Evolutionary conservation across 2,888 invertebrate genomes (phyloP).

Genomic region (Melanargia galathea): DNA sequence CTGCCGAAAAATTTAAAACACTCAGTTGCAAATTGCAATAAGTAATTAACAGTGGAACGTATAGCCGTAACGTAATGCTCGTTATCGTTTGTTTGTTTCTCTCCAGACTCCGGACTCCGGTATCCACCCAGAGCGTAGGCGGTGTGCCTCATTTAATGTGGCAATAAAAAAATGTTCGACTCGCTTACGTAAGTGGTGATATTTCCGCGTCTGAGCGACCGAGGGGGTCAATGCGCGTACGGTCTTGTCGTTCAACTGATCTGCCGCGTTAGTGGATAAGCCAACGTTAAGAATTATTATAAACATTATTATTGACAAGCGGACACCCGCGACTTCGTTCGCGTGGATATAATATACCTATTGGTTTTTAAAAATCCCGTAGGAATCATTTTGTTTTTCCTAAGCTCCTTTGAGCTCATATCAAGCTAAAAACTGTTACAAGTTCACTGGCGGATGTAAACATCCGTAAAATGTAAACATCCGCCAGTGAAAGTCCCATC

Average conservation of each 20-base stretch:
- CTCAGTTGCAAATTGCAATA: constrained; percentile 43
- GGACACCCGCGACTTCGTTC: no score
- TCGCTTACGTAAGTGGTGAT: constrained; percentile 79
- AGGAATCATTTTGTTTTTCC: no score
- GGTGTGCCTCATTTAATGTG: constrained; percentile 80
- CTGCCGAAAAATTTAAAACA: constrained; percentile 23
- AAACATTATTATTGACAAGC: neutral
- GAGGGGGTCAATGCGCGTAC: constrained; percentile 69
- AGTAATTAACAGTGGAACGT: constrained; percentile 61
- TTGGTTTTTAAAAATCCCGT: no score
- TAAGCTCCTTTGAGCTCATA: no score
- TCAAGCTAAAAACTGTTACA: no score
- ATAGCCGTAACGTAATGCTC: constrained; percentile 63
- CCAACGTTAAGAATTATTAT: neutral
- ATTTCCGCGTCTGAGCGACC: constrained; percentile 75
- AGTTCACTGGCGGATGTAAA: no score
- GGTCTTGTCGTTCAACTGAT: constrained; percentile 49
- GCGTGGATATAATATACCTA: no score
- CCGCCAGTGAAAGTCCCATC: no score
- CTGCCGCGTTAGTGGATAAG: constrained; percentile 26
- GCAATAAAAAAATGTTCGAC: constrained; percentile 81
- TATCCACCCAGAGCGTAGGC: constrained; percentile 73
- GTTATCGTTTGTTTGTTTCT: constrained; percentile 67
- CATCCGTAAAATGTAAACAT: no score
- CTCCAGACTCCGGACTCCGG: no score